phyloP scores from a whole-genome alignment of 2,113 vertebrate genomes.

The Cyanoramphus novaezelandiae region DNA sequence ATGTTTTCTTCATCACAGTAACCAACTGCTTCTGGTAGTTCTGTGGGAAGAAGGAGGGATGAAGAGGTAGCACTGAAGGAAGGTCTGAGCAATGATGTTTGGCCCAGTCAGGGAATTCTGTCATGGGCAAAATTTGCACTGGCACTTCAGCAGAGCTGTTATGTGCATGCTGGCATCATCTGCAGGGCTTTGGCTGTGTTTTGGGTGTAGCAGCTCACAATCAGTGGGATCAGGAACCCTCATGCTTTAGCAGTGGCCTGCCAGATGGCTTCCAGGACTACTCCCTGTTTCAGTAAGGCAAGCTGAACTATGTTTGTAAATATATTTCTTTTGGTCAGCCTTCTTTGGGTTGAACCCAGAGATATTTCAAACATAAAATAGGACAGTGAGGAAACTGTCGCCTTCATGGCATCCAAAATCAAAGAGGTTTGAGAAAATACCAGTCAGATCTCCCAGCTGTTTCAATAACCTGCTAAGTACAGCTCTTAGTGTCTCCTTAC shows the following conservation, averaged over 20 bases:
- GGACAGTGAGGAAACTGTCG: not conserved
- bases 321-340: not conserved
- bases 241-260: not conserved
- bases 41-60: not conserved
- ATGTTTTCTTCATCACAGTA: slow-evolving; percentile 55
- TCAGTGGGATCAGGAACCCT: not conserved
- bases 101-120: not conserved
- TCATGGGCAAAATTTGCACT: not conserved
- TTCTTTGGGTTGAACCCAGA: not conserved
- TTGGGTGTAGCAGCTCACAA: not conserved
- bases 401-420: not conserved
- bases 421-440: not conserved
- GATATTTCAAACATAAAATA: not conserved
- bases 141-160: not conserved
- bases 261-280: not conserved
- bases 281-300: not conserved
- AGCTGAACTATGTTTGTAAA: not conserved
- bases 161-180: fast-evolving
- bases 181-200: not conserved
- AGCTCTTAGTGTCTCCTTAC: not conserved
- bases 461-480: not conserved
- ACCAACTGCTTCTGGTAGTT: slow-evolving; percentile 48
- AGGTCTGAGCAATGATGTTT: not conserved
- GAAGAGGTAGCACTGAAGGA: not conserved
- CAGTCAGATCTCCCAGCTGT: not conserved